Evolutionary conservation across 2,888 invertebrate genomes (phyloP).

Genomic region (Poecilus cupreus): DNA sequence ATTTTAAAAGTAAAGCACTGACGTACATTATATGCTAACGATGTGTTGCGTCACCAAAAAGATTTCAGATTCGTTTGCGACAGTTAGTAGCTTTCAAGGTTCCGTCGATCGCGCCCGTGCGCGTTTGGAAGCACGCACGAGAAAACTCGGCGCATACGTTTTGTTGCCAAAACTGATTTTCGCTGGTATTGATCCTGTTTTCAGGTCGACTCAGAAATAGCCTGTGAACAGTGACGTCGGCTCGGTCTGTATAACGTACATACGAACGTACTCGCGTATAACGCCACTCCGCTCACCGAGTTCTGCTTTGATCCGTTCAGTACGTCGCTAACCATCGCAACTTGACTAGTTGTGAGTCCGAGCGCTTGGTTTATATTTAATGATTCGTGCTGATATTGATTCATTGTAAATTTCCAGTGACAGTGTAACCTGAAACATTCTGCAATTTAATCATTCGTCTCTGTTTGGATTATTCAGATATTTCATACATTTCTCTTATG

Average conservation of each 20-base stretch:
- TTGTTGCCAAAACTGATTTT: conserved; percentile 53
- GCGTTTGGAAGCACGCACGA: background rate
- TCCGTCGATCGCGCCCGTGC: background rate
- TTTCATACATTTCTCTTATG: background rate
- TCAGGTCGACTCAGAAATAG: conserved; percentile 50
- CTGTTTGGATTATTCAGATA: background rate
- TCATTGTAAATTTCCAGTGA: background rate
- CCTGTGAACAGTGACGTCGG: conserved; percentile 17
- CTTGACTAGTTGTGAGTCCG: background rate
- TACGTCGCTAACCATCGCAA: conserved; percentile 27
- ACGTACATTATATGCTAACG: conserved; percentile 31
- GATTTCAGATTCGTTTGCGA: background rate
- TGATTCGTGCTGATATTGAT: background rate
- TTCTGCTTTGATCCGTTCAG: conserved; percentile 10
- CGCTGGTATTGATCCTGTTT: conserved; percentile 45
- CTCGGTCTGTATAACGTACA: background rate
- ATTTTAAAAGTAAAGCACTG: background rate
- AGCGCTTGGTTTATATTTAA: background rate
- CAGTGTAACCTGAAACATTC: background rate
- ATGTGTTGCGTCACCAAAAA: conserved; percentile 13
- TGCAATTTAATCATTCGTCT: background rate
- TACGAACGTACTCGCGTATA: conserved; percentile 19
- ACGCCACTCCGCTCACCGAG: background rate
- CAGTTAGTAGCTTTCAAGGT: conserved; percentile 29
- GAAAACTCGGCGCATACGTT: background rate